These are phyloP conservation scores for Scaptomyza tumidula DNA, from an alignment of 2,888 invertebrate species.

Conservation along the genomic window DNA sequence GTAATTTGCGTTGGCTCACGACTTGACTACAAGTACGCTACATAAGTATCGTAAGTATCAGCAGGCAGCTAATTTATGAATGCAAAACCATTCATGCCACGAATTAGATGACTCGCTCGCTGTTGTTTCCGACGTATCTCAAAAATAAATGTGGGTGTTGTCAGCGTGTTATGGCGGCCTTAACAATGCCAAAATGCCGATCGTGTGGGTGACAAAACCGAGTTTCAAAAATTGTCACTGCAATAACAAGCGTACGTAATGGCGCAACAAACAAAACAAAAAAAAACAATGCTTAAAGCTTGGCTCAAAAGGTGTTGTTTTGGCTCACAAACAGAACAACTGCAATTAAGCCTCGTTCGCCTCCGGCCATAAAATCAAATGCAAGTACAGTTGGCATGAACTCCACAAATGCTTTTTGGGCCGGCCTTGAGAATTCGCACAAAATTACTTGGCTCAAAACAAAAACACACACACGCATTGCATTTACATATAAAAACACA, in stretches of 20 bases:
- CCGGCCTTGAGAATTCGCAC: conserved; percentile 53
- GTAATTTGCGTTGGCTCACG: conserved; percentile 74
- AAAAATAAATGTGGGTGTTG: conserved; percentile 60
- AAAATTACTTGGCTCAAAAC: conserved; percentile 44
- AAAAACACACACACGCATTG: conserved; percentile 35
- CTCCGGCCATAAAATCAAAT: conserved; percentile 50
- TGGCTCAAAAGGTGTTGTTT: conserved; percentile 27
- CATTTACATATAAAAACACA: conserved; percentile 3
- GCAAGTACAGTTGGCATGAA: conserved; percentile 56
- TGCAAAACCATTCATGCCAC: conserved; percentile 73
- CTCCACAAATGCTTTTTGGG: conserved; percentile 54
- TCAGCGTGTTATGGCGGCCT: conserved; percentile 36
- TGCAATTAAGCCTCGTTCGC: conserved; percentile 61
- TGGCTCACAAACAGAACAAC: conserved; percentile 28
- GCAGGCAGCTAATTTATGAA: conserved; percentile 70
- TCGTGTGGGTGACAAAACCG: conserved; percentile 51
- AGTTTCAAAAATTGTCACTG: conserved; percentile 57
- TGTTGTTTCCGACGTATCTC: conserved; percentile 23
- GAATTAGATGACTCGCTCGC: conserved; percentile 65
- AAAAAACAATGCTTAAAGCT: conserved; percentile 42
- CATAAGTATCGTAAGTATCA: conserved; percentile 45
- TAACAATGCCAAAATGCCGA: conserved; percentile 60
- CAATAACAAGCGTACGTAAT: conserved; percentile 48
- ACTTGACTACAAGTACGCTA: conserved; percentile 58
- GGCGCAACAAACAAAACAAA: conserved; percentile 13